Percentiles rank a stretch among this genome's conserved stretches.
Evolutionary conservation across 2,888 invertebrate species (phyloP).

Genomic region (Rhagonycha fulva): DNA sequence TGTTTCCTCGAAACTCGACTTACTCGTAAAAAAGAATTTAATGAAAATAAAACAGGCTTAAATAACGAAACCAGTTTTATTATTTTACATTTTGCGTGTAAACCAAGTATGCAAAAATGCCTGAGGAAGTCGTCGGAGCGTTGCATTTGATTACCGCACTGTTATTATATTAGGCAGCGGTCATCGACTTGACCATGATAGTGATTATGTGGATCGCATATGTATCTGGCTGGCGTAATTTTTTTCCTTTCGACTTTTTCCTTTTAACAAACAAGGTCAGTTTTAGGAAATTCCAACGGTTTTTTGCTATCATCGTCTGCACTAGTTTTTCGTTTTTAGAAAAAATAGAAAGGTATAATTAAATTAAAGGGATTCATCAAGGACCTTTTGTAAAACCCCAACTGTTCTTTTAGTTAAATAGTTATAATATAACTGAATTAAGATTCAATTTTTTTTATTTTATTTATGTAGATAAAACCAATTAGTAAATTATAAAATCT

Average conservation of each 20-base stretch:
- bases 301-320: background rate
- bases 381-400: background rate
- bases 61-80: background rate
- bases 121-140: slow-evolving; percentile 9
- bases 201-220: slow-evolving; percentile 11
- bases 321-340: background rate
- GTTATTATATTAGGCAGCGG: slow-evolving; percentile 12
- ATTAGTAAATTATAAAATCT: background rate
- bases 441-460: background rate
- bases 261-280: background rate
- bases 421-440: background rate
- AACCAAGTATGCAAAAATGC: slow-evolving; percentile 11
- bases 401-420: background rate
- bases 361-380: background rate
- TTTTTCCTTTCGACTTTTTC: background rate
- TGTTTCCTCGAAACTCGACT: background rate
- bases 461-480: background rate
- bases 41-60: background rate
- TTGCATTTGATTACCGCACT: slow-evolving; percentile 14
- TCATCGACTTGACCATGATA: slow-evolving; percentile 17
- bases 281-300: background rate
- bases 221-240: background rate
- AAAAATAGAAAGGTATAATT: background rate
- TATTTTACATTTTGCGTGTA: background rate
- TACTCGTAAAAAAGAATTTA: background rate